Evolutionary conservation across 2,113 vertebrate genomes (phyloP).

Genomic region (Spermophilus dauricus): DNA sequence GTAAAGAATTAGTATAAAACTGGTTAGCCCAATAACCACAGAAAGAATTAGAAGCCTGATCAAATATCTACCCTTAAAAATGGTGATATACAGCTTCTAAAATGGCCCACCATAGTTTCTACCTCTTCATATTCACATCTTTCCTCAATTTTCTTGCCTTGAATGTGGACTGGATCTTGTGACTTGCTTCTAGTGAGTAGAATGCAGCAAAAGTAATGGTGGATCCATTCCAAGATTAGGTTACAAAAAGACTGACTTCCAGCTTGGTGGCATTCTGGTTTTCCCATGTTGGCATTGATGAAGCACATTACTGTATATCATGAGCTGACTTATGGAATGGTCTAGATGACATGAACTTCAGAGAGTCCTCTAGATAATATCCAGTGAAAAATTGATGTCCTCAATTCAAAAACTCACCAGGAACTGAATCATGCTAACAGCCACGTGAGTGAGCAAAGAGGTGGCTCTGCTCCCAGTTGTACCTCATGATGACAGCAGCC

Average conservation of each 20-base stretch:
- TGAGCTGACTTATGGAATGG: not conserved
- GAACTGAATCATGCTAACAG: not conserved
- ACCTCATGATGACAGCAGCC: not conserved
- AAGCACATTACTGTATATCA: not conserved
- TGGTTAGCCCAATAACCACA: not conserved
- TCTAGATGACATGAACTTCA: not conserved
- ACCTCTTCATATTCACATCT: not conserved
- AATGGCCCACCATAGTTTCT: not conserved
- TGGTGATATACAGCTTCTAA: slow-evolving; percentile 10
- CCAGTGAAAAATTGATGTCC: not conserved
- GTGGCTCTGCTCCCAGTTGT: not conserved
- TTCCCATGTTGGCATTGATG: not conserved
- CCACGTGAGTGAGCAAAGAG: not conserved
- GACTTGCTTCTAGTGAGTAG: slow-evolving; percentile 20
- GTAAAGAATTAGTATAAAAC: slow-evolving; percentile 22
- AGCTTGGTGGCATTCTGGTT: not conserved
- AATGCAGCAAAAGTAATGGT: not conserved
- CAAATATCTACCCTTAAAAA: slow-evolving; percentile 7
- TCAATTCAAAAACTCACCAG: slow-evolving; percentile 6
- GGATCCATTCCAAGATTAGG: not conserved
- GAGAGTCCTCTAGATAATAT: not conserved
- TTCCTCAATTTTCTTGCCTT: not conserved
- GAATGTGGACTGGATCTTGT: not conserved
- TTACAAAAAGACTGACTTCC: slow-evolving; percentile 21
- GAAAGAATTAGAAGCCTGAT: not conserved